Conservation (phyloP, 2,113 vertebrate genomes). For the Orientallactaga bullata region DNA sequence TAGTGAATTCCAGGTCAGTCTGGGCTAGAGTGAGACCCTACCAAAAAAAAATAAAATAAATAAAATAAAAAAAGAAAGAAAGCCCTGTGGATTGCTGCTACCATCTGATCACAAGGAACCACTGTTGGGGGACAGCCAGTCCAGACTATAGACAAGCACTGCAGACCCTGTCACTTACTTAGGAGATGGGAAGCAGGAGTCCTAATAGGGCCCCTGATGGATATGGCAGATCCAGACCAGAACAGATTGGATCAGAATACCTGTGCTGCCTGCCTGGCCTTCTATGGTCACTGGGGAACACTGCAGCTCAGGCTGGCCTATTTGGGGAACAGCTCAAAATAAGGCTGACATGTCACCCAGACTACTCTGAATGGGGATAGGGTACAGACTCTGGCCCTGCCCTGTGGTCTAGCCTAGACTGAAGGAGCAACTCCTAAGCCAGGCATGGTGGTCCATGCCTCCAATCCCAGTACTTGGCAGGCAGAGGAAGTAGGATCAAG, state of each 20-base stretch:
- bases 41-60: no score
- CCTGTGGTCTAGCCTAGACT: not conserved
- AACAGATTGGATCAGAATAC: not conserved
- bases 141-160: not conserved
- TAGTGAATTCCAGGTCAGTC: no score
- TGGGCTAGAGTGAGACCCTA: no score
- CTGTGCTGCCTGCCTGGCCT: not conserved
- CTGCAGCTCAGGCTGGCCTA: not conserved
- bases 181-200: not conserved
- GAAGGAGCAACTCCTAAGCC: constrained; percentile 4
- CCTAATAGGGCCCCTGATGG: not conserved
- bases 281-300: not conserved
- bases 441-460: not conserved
- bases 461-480: not conserved
- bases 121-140: not conserved
- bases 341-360: not conserved
- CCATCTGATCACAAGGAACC: not conserved
- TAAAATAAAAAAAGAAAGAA: constrained; percentile 12
- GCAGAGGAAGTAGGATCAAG: not conserved
- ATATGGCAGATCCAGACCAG: not conserved
- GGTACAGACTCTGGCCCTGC: not conserved
- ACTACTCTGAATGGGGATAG: not conserved
- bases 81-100: not conserved
- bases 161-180: not conserved
- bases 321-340: not conserved